Evolutionary conservation across 2,888 invertebrate species (phyloP), one percentile per base, ranked within the genome.

Genomic region (Acrobasis repandana): DNA sequence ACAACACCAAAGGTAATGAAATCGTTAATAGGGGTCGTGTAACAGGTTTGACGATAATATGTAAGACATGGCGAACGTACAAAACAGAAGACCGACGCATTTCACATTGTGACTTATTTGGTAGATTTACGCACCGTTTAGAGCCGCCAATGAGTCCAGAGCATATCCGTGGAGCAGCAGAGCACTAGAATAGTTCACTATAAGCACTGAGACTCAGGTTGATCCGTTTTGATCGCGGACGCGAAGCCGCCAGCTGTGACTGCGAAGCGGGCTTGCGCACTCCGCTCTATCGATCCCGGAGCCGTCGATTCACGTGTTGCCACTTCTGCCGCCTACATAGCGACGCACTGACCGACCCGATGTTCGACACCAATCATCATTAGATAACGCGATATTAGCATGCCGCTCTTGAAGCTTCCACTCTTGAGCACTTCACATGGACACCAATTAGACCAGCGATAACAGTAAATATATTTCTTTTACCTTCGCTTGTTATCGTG

Each of bases 291-390:
- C 91, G 91, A 91, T 90, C 88, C 81, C 64, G 65, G 70, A 69
- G 69, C 74, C 76, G 76, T 83, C 87, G 88, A 89, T 90, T 90
- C 91, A 91, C 86, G 81, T 74, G 80, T 79, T 77, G 75, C 80
- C 84, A 80, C 81, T 81, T 79, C 80, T 56, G 66, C 83, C 88
- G 85, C 90, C 90, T 86, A 90, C 90, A 85, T 86, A 83, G 80
- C 82, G 76, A 78, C 77, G 75, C 73, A 43, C 43, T n/a, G 54
- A 77, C 77, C 80, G 72, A 77, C 70, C 77, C 76, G 66, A 77
- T 83, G 85, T 85, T 86, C 85, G 81, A 86, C 83, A 79, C 79
- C 84, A 88, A 90, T 88, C 88, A 87, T 81, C 83, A 82, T 85
- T 84, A 83, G 89, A 89, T 90, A 91, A 86, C 82, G 77, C 77